Percentiles rank a stretch among this genome's conserved stretches.
These are phyloP conservation scores for Drosophila yooni DNA, from an alignment of 2,888 invertebrate genomes.

Conservation along the genomic window DNA sequence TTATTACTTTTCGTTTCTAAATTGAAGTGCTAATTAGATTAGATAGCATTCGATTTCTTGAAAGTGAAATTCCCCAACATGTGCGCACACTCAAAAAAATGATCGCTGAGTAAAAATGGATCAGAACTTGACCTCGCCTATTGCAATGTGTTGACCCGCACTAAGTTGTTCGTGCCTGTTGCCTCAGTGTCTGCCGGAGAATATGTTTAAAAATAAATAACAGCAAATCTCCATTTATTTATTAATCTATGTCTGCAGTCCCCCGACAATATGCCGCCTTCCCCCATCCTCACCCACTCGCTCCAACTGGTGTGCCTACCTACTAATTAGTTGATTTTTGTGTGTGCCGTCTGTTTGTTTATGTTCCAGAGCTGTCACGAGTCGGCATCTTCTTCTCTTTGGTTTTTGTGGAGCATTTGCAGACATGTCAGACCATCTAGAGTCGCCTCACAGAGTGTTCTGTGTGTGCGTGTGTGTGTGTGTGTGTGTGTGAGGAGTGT, in stretches of 20 bases:
- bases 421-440: constrained; percentile 31
- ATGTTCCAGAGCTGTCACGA: constrained; percentile 69
- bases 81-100: constrained; percentile 20
- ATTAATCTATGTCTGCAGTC: constrained; percentile 60
- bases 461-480: constrained; percentile 10
- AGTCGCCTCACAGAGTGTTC: constrained; percentile 7
- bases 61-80: constrained; percentile 30
- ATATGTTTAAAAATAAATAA: constrained; percentile 78
- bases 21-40: constrained; percentile 17
- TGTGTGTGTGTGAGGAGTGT: constrained; percentile 46
- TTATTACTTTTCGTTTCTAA: neutral
- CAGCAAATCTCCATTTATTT: constrained; percentile 72
- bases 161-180: constrained; percentile 53
- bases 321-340: constrained; percentile 66
- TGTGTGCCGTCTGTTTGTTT: constrained; percentile 66
- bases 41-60: neutral
- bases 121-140: constrained; percentile 78
- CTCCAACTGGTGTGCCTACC: constrained; percentile 27
- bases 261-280: neutral
- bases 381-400: constrained; percentile 38
- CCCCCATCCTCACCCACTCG: constrained; percentile 3
- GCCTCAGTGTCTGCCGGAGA: constrained; percentile 46
- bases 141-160: constrained; percentile 68
- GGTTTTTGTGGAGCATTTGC: constrained; percentile 50
- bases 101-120: constrained; percentile 53